Percentiles rank a stretch among this genome's conserved stretches.
phyloP scores from a whole-genome alignment of 1,140 invertebrate species.

The Hyphantria cunea region DNA sequence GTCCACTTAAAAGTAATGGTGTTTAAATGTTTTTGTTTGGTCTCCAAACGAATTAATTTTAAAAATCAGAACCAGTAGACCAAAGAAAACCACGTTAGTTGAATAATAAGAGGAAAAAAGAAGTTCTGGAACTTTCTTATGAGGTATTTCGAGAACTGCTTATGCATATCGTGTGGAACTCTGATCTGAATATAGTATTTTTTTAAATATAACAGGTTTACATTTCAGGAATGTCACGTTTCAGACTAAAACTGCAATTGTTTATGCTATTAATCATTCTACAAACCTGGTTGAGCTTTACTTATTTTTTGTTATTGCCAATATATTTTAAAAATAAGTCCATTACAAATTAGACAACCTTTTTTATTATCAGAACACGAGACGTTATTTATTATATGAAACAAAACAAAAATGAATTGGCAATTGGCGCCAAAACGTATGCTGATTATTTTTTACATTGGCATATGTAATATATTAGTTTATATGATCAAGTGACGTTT shows the following conservation, averaged over 20 bases:
- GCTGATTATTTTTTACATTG: not conserved
- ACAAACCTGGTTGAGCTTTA: slow-evolving; percentile 2
- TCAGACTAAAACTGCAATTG: not conserved
- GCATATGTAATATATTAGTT: not conserved
- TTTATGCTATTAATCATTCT: slow-evolving; percentile 16
- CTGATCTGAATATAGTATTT: no score
- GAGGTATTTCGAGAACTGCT: no score
- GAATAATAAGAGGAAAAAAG: no score
- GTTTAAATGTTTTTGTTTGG: no score
- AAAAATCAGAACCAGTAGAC: no score
- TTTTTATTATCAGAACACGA: not conserved
- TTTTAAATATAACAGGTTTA: no score
- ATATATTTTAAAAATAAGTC: slow-evolving; percentile 11
- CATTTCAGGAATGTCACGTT: no score
- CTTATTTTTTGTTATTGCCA: slow-evolving; percentile 1
- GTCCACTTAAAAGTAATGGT: no score
- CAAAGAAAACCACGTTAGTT: no score
- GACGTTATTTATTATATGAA: not conserved
- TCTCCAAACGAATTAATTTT: no score
- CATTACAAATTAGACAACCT: slow-evolving; percentile 16
- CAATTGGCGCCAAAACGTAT: slow-evolving; percentile 1
- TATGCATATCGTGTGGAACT: no score
- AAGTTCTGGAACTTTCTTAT: no score
- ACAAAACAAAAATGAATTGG: slow-evolving; percentile 7
- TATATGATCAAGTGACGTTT: slow-evolving; percentile 15